A percentile compares a stretch with the other conserved stretches of the same genome.
These are phyloP conservation scores for Beris chalybata DNA, from an alignment of 2,888 invertebrate species.

Conservation along the genomic window DNA sequence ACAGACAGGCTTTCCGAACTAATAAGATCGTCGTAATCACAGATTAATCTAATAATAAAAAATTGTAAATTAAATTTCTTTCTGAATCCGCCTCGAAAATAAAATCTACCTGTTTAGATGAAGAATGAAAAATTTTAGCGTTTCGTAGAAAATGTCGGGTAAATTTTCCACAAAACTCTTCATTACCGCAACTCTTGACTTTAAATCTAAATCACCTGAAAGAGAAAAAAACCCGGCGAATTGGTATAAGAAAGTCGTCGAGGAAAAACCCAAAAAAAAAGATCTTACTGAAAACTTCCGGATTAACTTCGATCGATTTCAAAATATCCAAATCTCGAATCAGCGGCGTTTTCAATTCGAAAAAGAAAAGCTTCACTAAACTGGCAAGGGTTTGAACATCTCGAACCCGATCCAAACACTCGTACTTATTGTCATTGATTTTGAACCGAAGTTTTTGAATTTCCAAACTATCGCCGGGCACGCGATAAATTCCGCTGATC, in stretches of 20 bases:
- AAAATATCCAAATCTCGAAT: slow-evolving; percentile 20
- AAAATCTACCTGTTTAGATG: slow-evolving; percentile 9
- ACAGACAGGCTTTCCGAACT: slow-evolving; percentile 4
- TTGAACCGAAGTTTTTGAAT: slow-evolving; percentile 19
- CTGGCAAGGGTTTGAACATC: slow-evolving; percentile 22
- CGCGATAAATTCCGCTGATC: slow-evolving; percentile 19
- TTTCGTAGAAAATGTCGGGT: slow-evolving; percentile 4
- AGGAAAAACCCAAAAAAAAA: neutral
- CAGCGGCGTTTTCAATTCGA: slow-evolving; percentile 24
- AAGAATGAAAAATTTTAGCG: slow-evolving; percentile 13
- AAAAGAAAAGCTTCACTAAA: slow-evolving; percentile 27
- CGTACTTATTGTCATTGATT: slow-evolving; percentile 22
- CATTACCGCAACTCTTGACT: slow-evolving; percentile 4
- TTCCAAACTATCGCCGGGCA: slow-evolving; percentile 20
- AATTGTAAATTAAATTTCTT: neutral
- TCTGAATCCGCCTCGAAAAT: neutral
- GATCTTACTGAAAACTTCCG: slow-evolving; percentile 11
- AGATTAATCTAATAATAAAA: slow-evolving; percentile 9
- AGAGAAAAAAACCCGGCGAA: neutral
- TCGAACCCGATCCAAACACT: slow-evolving; percentile 7
- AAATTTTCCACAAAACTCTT: slow-evolving; percentile 16
- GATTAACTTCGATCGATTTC: slow-evolving; percentile 18
- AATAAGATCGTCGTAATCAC: slow-evolving; percentile 9
- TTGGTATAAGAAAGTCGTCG: neutral
- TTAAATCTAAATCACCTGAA: slow-evolving; percentile 9